phyloP scores from a whole-genome alignment of 2,888 invertebrate species.

The Hemaris fuciformis region DNA sequence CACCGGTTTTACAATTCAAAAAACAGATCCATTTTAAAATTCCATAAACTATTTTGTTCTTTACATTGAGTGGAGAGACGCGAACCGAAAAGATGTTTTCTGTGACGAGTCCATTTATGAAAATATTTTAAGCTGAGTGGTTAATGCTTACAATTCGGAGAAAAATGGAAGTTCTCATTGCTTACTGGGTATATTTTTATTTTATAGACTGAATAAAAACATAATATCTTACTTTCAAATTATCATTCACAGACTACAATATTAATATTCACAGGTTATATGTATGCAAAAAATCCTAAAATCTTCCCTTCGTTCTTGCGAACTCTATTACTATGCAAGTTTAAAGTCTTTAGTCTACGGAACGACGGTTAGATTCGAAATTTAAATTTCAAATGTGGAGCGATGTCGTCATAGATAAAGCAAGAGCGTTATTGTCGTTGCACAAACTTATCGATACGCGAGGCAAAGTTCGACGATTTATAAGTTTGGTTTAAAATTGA shows the following conservation, averaged over 20 bases:
- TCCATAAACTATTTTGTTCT: background rate
- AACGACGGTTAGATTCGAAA: slow-evolving; percentile 15
- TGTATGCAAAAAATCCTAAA: background rate
- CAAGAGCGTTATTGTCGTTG: slow-evolving; percentile 14
- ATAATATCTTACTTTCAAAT: too few species aligned
- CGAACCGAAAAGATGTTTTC: background rate
- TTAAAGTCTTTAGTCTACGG: background rate
- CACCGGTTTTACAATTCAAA: slow-evolving; percentile 16
- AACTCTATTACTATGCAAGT: background rate
- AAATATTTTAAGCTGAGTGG: background rate
- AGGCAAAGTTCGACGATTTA: background rate
- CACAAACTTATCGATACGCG: background rate
- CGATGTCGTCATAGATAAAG: slow-evolving; percentile 38
- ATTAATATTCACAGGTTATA: background rate
- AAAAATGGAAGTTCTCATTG: background rate
- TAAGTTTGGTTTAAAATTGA: background rate
- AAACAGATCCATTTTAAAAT: background rate
- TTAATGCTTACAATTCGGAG: background rate
- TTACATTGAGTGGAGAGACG: background rate
- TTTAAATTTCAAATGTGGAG: slow-evolving; percentile 27
- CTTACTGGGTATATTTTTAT: background rate
- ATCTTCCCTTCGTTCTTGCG: background rate
- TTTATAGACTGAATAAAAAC: too few species aligned
- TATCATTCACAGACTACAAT: too few species aligned
- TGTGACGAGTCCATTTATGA: background rate